These are phyloP conservation scores for Chrysomallon squamiferum DNA, from an alignment of 1,140 invertebrate genomes.

Conservation along the genomic window DNA sequence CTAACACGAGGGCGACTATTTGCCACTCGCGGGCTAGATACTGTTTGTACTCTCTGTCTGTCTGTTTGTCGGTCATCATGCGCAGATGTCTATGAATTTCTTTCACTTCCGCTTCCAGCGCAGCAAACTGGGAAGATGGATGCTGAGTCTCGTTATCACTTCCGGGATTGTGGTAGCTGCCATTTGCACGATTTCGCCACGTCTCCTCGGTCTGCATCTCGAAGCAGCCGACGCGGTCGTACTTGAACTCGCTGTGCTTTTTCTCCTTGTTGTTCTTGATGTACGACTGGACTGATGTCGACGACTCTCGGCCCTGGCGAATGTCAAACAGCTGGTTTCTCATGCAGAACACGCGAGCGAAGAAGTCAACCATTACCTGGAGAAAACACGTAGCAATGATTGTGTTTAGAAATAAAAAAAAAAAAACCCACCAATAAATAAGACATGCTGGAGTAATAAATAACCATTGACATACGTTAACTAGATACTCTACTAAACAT, in stretches of 20 bases:
- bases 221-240: conserved; percentile 34
- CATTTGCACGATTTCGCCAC: conserved; percentile 16
- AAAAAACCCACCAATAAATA: no score
- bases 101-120: conserved; percentile 51
- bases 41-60: conserved; percentile 45
- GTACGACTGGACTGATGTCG: conserved; percentile 8
- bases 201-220: conserved; percentile 43
- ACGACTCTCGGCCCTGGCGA: conserved; percentile 10
- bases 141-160: background rate
- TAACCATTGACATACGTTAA: no score
- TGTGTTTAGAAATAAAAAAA: no score
- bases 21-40: conserved; percentile 59
- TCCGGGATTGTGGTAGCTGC: conserved; percentile 11
- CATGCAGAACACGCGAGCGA: conserved; percentile 59
- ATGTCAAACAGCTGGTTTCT: conserved; percentile 41
- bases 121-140: conserved; percentile 8
- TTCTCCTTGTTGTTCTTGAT: conserved; percentile 22
- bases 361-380: conserved; percentile 55
- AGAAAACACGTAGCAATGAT: conserved; percentile 12
- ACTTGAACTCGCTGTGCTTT: conserved; percentile 38
- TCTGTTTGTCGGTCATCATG: conserved; percentile 36
- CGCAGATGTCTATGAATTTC: conserved; percentile 50
- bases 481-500: no score
- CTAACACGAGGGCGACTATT: conserved; percentile 57
- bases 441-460: no score